Base-by-base conservation (phyloP, 64 coral and sea anemone genomes). In the Anthopleura sola region DNA sequence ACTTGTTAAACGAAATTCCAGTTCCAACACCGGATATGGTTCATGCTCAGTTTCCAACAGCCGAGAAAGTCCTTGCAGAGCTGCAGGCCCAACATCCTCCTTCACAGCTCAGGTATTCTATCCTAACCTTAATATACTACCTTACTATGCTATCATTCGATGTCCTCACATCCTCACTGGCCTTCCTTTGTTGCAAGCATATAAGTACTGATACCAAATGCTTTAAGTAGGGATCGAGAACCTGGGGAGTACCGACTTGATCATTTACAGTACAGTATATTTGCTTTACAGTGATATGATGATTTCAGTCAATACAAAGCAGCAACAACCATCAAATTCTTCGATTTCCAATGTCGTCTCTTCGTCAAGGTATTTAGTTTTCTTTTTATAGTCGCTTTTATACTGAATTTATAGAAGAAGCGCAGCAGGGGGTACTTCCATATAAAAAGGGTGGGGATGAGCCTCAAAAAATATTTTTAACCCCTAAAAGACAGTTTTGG, bases 21-120 rank as follows among this genome's bases (percentile, higher is more conserved):
- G 74, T 97, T 1, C 94, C 94, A n/a, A 92, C 94, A 0, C 94
- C 90, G 28, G 94, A 97, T 51, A 97, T 97, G 94, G 87, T 97
- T 86, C 34, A 71, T 32, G 94, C 94, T 62, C 94, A 97, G 90
- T 97, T 97, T 24, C 84, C 94, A 75, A 84, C 90, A 18, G 90
- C 94, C 12, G 94, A 97, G 26, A 92, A 90, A 17, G 86, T 97
- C 24, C 68, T 87, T 24, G 83, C 80, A 36, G 94, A 96, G 20
- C 55, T 29, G 28, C 83, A 82, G 50, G 54, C 71, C 31, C 88
- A 90, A 24, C 89, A 91, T 29, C 38, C 60, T 32, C 48, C 89
- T 53, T 80, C 84, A 53, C 89, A 91, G 33, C 55, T 91, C 11
- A 91, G 89, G 89, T 91, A 78, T 8, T 21, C 7, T 24, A 37